These are phyloP conservation scores for Xanthia icteritia DNA, from an alignment of 2,888 invertebrate genomes.

Conservation along the genomic window DNA sequence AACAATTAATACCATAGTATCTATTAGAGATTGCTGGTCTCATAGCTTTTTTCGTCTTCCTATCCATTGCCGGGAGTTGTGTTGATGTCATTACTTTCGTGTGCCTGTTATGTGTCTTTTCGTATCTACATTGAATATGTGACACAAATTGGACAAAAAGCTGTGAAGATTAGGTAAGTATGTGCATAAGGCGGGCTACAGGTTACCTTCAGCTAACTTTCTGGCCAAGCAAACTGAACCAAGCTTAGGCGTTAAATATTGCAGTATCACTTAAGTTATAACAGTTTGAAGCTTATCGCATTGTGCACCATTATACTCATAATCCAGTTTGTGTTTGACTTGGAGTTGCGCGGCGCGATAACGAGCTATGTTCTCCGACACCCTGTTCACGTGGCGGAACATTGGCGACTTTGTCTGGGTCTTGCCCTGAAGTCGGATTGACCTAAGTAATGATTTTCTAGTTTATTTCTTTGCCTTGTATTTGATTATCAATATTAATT, in stretches of 20 bases:
- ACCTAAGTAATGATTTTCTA: neutral
- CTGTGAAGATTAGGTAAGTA: neutral
- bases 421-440: neutral
- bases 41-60: too few relatives aligned
- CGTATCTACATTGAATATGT: neutral
- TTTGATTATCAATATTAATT: neutral
- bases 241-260: conserved; percentile 57
- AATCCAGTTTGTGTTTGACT: conserved; percentile 56
- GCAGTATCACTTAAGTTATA: conserved; percentile 60
- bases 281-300: conserved; percentile 57
- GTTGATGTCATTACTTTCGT: neutral
- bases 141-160: neutral
- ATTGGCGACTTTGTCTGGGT: conserved; percentile 2
- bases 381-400: conserved; percentile 25
- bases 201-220: conserved; percentile 32
- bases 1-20: neutral
- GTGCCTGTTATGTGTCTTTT: neutral
- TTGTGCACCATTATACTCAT: conserved; percentile 57
- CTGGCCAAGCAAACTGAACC: conserved; percentile 24
- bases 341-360: conserved; percentile 58
- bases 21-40: neutral
- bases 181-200: neutral
- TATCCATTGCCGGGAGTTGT: too few relatives aligned
- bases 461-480: neutral
- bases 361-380: conserved; percentile 16